Evolutionary conservation across 2,113 vertebrate genomes (phyloP).

Genomic region (Carollia perspicillata): DNA sequence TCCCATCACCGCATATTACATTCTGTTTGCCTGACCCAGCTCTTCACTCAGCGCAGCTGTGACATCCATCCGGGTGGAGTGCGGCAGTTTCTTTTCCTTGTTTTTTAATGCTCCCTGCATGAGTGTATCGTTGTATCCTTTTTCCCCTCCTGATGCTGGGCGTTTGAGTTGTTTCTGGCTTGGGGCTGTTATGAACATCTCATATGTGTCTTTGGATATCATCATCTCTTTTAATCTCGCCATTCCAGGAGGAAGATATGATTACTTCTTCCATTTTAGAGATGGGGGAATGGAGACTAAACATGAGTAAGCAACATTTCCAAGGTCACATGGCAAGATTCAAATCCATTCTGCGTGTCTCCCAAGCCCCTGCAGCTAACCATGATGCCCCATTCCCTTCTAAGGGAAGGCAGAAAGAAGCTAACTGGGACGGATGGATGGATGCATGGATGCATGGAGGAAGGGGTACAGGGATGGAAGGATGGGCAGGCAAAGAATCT

Average conservation of each 20-base stretch:
- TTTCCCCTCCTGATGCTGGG: not conserved
- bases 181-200: not conserved
- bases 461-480: not conserved
- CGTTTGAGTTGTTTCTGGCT: not conserved
- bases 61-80: not conserved
- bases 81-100: not conserved
- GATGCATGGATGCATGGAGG: not conserved
- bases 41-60: not conserved
- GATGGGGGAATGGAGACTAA: not conserved
- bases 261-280: not conserved
- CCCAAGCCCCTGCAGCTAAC: not conserved
- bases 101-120: not conserved
- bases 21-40: not conserved
- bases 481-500: not conserved
- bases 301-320: too few relatives aligned
- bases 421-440: too few relatives aligned
- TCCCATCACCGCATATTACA: not conserved
- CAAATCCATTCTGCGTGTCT: not conserved
- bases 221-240: not conserved
- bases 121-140: not conserved
- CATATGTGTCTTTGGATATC: not conserved
- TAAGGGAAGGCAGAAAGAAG: not conserved
- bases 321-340: not conserved
- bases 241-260: not conserved
- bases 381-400: not conserved